These are phyloP conservation scores for Anastrepha obliqua DNA, from an alignment of 1,140 invertebrate species.

Conservation along the genomic window DNA sequence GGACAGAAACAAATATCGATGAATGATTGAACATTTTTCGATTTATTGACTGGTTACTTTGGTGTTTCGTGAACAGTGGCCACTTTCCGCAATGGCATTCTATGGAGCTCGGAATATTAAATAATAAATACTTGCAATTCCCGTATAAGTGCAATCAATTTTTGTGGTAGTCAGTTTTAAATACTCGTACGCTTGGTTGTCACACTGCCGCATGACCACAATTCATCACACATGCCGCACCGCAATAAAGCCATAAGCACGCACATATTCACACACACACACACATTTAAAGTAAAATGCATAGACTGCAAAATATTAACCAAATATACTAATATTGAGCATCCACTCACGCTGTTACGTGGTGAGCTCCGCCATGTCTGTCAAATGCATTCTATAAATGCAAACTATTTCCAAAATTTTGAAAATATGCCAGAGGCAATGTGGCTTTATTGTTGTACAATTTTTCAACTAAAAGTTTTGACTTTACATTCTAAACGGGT, in stretches of 20 bases:
- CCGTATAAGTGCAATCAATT: not conserved
- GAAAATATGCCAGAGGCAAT: constrained; percentile 1
- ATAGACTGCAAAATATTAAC: not conserved
- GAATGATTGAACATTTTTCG: too few species aligned
- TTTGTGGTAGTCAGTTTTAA: not conserved
- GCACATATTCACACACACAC: not conserved
- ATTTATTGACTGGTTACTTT: too few species aligned
- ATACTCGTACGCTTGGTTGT: not conserved
- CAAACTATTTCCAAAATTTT: constrained; percentile 20
- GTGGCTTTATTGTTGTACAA: constrained; percentile 15
- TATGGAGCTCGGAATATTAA: too few species aligned
- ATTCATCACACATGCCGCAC: constrained; percentile 26
- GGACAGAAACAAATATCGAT: too few species aligned
- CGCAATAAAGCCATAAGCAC: constrained; percentile 4
- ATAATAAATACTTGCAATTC: too few species aligned
- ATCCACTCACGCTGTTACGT: not conserved
- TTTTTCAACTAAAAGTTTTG: constrained; percentile 29
- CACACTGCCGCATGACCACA: not conserved
- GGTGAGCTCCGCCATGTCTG: not conserved
- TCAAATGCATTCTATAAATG: not conserved
- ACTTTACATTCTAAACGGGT: constrained; percentile 29
- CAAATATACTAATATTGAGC: not conserved
- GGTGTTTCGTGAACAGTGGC: too few species aligned
- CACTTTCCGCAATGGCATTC: too few species aligned
- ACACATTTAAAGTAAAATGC: not conserved